Base-by-base conservation (phyloP, 2,797 vertebrate species). In the Rallus crepitans region DNA sequence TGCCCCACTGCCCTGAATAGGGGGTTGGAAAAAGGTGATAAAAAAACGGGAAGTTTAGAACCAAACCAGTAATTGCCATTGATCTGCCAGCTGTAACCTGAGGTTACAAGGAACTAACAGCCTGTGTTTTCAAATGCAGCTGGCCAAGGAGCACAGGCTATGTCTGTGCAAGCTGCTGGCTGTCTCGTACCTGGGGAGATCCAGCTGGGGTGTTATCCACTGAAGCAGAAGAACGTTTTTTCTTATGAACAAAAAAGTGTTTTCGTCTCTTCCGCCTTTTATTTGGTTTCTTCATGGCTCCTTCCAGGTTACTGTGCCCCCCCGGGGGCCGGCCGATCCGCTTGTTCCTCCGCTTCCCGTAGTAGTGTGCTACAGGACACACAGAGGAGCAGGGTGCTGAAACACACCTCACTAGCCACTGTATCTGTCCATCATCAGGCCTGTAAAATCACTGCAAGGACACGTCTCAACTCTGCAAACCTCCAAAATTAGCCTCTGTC, bases 241-340 rank as follows among this genome's bases (percentile, higher is more conserved):
- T 99, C 97, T 99, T 99, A 96, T 99, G 99, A 87, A 99, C 99
- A 94, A 99, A 99, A 84, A 99, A 99, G 96, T 99, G 99, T 98
- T 99, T 99, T 96, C 99, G 98, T 89, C 99, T 99, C 98, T 99
- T 99, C 98, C 99, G 98, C 97, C 98, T 99, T 91, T 99, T 99
- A 68, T 98, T 99, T 90, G 98, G 98, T 96, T 99, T 99, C 97
- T 99, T 99, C 94, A 99, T 98, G 68, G 98, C 99, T n/a, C 98
- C 98, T 39, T 99, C 99, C 94, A 99, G 98, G 97, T 99, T 99
- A 94, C 99, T 98, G 97, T 99, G 99, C 63, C 99, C 99, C 39
- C 99, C 99, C 0, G 99, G 99, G 53, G 99, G 99, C 83, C 99
- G 98, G 19, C 99, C 99, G 80, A 99, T 99, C 57, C 99, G 98